A percentile compares a stretch with the other conserved stretches of the same genome.
phyloP scores from a whole-genome alignment of 2,888 invertebrate genomes.

The Rhingia rostrata region DNA sequence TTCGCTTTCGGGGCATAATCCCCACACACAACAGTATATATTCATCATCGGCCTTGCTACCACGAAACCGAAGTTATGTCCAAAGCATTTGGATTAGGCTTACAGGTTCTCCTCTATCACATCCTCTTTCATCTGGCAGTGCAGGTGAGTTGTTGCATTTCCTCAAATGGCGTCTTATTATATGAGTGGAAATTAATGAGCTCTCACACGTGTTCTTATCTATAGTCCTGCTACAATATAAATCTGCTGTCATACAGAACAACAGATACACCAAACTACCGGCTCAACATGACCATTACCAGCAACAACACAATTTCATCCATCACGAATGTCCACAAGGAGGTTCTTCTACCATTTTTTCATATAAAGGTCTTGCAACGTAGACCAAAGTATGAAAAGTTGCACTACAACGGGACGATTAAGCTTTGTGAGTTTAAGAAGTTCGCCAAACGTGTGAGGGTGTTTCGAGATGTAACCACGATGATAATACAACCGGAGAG shows the following conservation, averaged over 20 bases:
- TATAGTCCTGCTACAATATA: not conserved
- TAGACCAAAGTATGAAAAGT: conserved; percentile 53
- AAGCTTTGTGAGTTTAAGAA: conserved; percentile 78
- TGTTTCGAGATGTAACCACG: not conserved
- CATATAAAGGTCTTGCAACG: conserved; percentile 72
- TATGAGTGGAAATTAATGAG: not conserved
- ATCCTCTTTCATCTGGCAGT: conserved; percentile 10
- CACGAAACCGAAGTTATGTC: conserved; percentile 16
- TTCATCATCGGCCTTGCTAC: not conserved
- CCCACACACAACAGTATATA: not conserved
- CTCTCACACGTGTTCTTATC: not conserved
- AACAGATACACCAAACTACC: not conserved
- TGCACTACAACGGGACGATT: conserved; percentile 77
- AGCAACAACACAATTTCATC: not conserved
- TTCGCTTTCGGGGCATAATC: not conserved
- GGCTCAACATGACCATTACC: not conserved
- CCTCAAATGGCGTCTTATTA: not conserved
- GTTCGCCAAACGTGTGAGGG: conserved; percentile 62
- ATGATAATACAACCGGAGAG: not conserved
- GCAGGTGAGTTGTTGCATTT: conserved; percentile 3
- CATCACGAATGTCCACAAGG: not conserved
- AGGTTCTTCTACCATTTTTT: not conserved
- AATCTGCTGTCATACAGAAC: not conserved
- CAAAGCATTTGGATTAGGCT: not conserved
- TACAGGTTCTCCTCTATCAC: not conserved